These are phyloP conservation scores for Epirrhoe alternata DNA, from an alignment of 2,888 invertebrate species.

Conservation along the genomic window DNA sequence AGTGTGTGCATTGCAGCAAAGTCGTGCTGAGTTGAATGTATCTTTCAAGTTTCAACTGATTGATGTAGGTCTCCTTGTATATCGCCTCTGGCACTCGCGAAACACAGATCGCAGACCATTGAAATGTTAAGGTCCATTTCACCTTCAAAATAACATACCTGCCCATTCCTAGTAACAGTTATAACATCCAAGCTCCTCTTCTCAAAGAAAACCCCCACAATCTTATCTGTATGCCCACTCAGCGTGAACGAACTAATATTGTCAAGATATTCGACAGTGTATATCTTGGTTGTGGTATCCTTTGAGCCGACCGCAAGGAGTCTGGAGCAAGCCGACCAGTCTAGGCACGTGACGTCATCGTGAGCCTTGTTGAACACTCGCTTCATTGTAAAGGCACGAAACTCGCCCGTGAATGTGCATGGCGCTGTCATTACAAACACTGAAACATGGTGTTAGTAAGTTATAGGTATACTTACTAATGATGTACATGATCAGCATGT, in stretches of 20 bases:
- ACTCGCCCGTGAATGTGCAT: constrained; percentile 91
- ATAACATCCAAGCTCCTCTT: constrained; percentile 93
- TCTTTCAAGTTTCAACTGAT: too few relatives aligned
- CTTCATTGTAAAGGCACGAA: constrained; percentile 94
- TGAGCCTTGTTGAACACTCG: constrained; percentile 92
- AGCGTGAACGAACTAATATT: constrained; percentile 92
- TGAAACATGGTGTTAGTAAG: constrained; percentile 60
- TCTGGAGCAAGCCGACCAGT: constrained; percentile 97
- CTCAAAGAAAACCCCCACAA: constrained; percentile 96
- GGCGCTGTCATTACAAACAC: constrained; percentile 95
- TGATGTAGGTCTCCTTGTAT: too few relatives aligned
- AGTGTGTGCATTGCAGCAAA: too few relatives aligned
- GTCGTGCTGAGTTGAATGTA: too few relatives aligned
- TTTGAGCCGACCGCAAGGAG: constrained; percentile 95
- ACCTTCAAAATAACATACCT: constrained; percentile 67
- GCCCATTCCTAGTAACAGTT: constrained; percentile 93
- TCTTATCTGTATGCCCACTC: constrained; percentile 93
- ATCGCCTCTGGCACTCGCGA: too few relatives aligned
- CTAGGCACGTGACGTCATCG: constrained; percentile 93
- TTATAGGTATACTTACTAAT: too few relatives aligned
- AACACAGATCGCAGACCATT: too few relatives aligned
- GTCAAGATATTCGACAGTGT: constrained; percentile 89
- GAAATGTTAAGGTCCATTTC: neutral
- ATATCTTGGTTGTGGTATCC: constrained; percentile 94
- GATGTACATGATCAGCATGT: too few relatives aligned